These are phyloP conservation scores for Brachypterus glaber DNA, from an alignment of 2,888 invertebrate species.

Conservation along the genomic window DNA sequence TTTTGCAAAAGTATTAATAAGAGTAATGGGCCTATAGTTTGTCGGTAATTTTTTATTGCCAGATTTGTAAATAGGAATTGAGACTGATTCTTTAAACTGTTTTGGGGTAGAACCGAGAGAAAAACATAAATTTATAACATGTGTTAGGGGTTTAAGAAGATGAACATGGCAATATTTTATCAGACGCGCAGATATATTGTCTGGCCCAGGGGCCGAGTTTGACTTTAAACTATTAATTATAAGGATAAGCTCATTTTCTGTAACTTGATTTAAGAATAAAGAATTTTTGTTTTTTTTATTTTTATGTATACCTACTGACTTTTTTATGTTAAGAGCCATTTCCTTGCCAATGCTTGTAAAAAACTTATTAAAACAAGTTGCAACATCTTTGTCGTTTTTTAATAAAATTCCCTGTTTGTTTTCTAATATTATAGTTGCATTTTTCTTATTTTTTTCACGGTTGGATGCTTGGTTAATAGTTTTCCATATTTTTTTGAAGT, in stretches of 20 bases:
- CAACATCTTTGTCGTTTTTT: slow-evolving; percentile 5
- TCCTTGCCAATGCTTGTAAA: not conserved
- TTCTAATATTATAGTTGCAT: no score
- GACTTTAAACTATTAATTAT: not conserved
- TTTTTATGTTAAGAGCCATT: not conserved
- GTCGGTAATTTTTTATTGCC: no score
- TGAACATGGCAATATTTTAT: no score
- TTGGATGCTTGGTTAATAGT: not conserved
- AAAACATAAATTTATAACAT: no score
- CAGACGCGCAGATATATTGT: no score
- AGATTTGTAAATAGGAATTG: no score
- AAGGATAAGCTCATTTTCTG: not conserved
- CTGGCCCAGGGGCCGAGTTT: no score
- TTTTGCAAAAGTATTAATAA: no score
- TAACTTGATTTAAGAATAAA: not conserved
- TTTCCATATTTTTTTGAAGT: not conserved
- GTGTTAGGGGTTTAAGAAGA: no score
- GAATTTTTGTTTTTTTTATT: not conserved
- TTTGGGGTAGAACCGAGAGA: no score
- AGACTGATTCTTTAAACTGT: no score
- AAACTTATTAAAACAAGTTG: slow-evolving; percentile 1
- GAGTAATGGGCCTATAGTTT: no score
- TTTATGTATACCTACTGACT: not conserved
- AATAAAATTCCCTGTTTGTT: slow-evolving; percentile 4
- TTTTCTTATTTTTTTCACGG: not conserved